These are phyloP conservation scores for Caenorhabditis parvicauda DNA, from an alignment of 2,888 invertebrate species.

Conservation along the genomic window DNA sequence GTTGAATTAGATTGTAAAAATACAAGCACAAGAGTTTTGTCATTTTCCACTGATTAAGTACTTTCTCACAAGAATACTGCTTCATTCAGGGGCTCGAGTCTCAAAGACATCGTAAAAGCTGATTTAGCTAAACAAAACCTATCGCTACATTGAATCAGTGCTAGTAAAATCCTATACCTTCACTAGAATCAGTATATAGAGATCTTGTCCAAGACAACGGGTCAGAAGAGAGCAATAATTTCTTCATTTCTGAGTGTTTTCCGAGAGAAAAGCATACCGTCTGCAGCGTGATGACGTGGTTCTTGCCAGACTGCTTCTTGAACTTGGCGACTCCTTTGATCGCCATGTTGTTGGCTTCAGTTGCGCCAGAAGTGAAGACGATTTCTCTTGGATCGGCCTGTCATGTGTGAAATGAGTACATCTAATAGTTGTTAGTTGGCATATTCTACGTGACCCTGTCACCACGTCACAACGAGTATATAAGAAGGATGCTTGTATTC, in stretches of 20 bases:
- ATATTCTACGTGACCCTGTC: constrained; percentile 72
- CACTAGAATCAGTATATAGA: too few relatives aligned
- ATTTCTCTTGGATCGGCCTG: constrained; percentile 94
- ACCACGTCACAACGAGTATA: too few relatives aligned
- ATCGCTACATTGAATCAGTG: too few relatives aligned
- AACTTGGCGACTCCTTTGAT: constrained; percentile 91
- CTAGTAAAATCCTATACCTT: too few relatives aligned
- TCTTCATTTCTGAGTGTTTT: background rate
- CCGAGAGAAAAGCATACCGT: constrained; percentile 69
- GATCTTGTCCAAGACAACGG: too few relatives aligned
- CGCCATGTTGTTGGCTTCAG: constrained; percentile 96
- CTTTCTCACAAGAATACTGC: background rate
- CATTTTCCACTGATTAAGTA: background rate
- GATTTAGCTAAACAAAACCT: background rate
- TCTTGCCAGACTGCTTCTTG: constrained; percentile 82
- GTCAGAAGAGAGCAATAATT: background rate
- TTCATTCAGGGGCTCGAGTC: background rate
- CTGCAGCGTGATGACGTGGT: constrained; percentile 93
- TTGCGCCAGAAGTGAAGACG: constrained; percentile 96
- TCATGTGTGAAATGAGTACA: constrained; percentile 75
- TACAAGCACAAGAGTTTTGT: background rate
- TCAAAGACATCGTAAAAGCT: background rate
- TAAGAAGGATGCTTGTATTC: too few relatives aligned
- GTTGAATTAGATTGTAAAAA: background rate
- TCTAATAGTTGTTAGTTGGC: background rate